phyloP scores from a whole-genome alignment of 2,888 invertebrate species.

The Drosophila austrosaltans region DNA sequence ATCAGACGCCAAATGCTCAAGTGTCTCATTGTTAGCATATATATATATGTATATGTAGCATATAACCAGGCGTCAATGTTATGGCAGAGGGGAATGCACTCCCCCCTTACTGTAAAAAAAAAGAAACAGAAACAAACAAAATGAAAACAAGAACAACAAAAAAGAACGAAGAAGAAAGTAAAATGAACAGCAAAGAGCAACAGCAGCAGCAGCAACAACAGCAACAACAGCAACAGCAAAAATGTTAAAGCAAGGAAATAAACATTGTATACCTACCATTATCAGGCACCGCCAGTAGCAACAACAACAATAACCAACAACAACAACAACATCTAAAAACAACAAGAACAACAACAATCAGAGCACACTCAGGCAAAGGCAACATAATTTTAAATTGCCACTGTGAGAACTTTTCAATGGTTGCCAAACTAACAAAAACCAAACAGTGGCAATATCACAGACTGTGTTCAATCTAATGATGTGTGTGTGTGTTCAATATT shows the following conservation, averaged over 20 bases:
- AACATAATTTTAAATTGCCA: constrained; percentile 76
- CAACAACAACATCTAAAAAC: constrained; percentile 24
- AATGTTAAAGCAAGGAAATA: constrained; percentile 75
- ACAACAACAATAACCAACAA: constrained; percentile 39
- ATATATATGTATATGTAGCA: constrained; percentile 49
- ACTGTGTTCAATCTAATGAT: not conserved
- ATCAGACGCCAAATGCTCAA: constrained; percentile 77
- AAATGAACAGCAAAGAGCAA: constrained; percentile 68
- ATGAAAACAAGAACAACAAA: not conserved
- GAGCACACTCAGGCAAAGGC: constrained; percentile 55
- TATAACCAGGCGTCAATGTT: constrained; percentile 53
- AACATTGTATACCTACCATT: constrained; percentile 75
- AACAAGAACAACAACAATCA: constrained; percentile 35
- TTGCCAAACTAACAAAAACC: constrained; percentile 44
- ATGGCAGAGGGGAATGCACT: constrained; percentile 13
- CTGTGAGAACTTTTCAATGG: constrained; percentile 71
- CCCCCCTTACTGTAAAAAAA: too few species aligned
- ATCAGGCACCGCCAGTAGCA: constrained; percentile 69
- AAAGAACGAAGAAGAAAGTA: constrained; percentile 46
- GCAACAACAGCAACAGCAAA: constrained; percentile 32
- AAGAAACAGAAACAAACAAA: too few species aligned
- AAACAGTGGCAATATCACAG: constrained; percentile 12
- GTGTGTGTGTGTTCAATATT: too few species aligned
- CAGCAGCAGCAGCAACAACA: constrained; percentile 17
- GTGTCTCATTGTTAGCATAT: constrained; percentile 74